These are phyloP conservation scores for Oithona nana DNA, from an alignment of 2,888 invertebrate species.

Conservation along the genomic window DNA sequence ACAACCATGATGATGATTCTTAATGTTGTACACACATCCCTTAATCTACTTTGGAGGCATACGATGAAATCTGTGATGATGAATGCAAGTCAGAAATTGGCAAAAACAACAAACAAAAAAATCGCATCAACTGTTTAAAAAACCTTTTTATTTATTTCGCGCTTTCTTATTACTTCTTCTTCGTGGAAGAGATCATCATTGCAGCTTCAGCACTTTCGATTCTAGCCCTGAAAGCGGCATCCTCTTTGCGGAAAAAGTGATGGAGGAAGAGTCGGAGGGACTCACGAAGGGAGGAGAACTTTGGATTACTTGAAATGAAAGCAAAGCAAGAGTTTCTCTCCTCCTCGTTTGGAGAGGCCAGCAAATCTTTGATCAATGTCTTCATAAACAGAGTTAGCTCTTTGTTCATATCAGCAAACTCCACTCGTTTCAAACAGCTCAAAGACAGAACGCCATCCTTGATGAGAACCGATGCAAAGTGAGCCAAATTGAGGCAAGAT, in stretches of 20 bases:
- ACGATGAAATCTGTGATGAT: not conserved
- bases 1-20: not conserved
- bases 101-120: too few relatives aligned
- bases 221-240: not conserved
- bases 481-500: conserved; percentile 52
- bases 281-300: conserved; percentile 59
- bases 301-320: conserved; percentile 47
- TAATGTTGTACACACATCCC: not conserved
- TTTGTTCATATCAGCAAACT: conserved; percentile 68
- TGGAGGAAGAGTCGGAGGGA: conserved; percentile 64
- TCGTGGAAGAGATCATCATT: too few relatives aligned
- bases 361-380: conserved; percentile 38
- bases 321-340: conserved; percentile 44
- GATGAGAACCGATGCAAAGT: conserved; percentile 57
- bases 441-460: conserved; percentile 54
- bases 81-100: not conserved
- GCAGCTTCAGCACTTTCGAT: not conserved
- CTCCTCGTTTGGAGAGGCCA: conserved; percentile 45
- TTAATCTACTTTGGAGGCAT: not conserved
- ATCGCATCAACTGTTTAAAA: too few relatives aligned
- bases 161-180: too few relatives aligned
- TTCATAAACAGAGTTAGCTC: conserved; percentile 55
- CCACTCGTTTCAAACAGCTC: conserved; percentile 67
- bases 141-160: too few relatives aligned
- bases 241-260: conserved; percentile 49